A percentile compares a stretch with the other conserved stretches of the same genome.
Conservation (phyloP, 2,888 invertebrate genomes). For the Platynereis dumerilii region DNA sequence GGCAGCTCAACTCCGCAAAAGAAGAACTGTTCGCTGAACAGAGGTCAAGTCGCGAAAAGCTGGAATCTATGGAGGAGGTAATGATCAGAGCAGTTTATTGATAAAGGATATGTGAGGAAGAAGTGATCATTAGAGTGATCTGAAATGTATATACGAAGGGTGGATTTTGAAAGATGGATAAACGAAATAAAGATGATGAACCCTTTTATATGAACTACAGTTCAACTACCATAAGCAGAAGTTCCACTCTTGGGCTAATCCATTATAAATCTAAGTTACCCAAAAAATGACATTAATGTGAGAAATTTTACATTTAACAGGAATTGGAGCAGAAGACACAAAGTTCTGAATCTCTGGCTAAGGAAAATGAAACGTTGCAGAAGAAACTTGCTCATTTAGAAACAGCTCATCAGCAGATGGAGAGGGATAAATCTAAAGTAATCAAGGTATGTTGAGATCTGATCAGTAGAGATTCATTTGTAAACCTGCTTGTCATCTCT, state of each 20-base stretch:
- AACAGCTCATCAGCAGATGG: conserved; percentile 41
- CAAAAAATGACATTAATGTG: conserved; percentile 8
- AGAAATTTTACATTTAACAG: conserved; percentile 33
- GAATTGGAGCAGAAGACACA: conserved; percentile 46
- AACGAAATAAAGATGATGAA: too few species aligned
- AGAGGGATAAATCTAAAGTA: conserved; percentile 48
- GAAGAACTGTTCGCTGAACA: conserved; percentile 45
- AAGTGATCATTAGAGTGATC: neutral
- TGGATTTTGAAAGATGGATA: neutral
- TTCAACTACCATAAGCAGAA: too few species aligned
- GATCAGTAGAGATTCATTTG: conserved; percentile 39
- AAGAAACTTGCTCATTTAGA: conserved; percentile 44
- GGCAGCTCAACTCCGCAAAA: conserved; percentile 51
- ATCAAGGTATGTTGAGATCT: conserved; percentile 47
- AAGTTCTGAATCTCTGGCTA: conserved; percentile 44
- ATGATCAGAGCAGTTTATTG: too few species aligned
- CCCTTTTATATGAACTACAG: too few species aligned
- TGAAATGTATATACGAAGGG: neutral
- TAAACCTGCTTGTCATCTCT: too few species aligned
- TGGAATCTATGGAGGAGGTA: conserved; percentile 56
- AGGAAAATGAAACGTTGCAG: conserved; percentile 39
- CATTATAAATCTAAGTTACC: too few species aligned
- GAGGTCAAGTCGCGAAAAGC: conserved; percentile 45
- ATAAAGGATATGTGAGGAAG: too few species aligned
- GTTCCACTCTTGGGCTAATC: too few species aligned